A percentile compares a stretch with the other conserved stretches of the same genome.
These are phyloP conservation scores for Pseudopodoces humilis DNA, from an alignment of 2,113 vertebrate species.

Conservation along the genomic window DNA sequence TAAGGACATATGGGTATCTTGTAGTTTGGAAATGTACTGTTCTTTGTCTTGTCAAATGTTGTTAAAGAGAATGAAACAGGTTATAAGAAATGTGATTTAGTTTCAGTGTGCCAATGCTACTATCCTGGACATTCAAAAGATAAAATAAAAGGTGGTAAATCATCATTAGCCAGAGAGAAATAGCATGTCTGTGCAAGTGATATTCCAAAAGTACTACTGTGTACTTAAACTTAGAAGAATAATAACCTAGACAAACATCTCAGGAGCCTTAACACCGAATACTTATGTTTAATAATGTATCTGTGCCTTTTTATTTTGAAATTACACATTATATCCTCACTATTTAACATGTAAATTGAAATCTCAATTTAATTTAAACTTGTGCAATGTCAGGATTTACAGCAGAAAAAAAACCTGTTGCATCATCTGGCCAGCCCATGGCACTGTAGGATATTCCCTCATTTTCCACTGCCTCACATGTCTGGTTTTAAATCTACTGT, in stretches of 20 bases:
- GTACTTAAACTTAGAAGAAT: background rate
- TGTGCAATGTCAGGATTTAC: background rate
- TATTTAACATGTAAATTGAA: background rate
- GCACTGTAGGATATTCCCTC: background rate
- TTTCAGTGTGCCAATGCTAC: background rate
- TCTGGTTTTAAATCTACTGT: background rate
- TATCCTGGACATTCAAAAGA: background rate
- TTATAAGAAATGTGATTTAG: background rate
- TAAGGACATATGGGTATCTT: background rate
- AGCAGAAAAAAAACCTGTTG: background rate
- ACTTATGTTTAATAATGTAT: background rate
- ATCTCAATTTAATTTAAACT: background rate
- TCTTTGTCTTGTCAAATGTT: background rate
- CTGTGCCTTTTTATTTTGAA: background rate
- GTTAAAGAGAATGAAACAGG: background rate
- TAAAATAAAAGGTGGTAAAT: background rate
- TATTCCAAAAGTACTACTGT: background rate
- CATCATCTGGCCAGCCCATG: background rate
- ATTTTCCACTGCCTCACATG: background rate
- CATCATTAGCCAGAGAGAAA: background rate
- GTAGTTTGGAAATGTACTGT: background rate
- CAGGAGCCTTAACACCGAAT: background rate
- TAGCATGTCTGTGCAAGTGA: background rate
- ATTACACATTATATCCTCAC: background rate
- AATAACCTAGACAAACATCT: background rate